phyloP scores from a whole-genome alignment of 2,113 vertebrate genomes.

The Oryzias javanicus region DNA sequence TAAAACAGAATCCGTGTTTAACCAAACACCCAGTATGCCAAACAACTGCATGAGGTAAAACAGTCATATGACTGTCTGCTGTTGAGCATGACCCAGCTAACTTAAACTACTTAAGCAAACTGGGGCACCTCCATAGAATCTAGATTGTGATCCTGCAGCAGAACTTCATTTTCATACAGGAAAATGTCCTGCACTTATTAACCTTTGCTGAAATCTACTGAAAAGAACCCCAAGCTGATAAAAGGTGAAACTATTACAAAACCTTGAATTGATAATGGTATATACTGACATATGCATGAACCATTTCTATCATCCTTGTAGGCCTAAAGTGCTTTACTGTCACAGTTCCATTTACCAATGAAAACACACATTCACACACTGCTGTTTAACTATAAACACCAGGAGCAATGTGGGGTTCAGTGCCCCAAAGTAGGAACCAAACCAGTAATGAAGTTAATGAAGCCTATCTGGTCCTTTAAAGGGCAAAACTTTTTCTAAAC shows the following conservation, averaged over 20 bases:
- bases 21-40: not conserved
- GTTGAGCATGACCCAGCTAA: not conserved
- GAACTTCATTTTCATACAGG: slow-evolving; percentile 10
- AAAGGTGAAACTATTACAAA: not conserved
- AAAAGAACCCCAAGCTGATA: not conserved
- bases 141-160: slow-evolving; percentile 2
- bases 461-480: too few relatives aligned
- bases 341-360: too few relatives aligned
- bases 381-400: too few relatives aligned
- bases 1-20: not conserved
- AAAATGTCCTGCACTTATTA: slow-evolving; percentile 9
- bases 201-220: not conserved
- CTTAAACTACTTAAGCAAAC: not conserved
- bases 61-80: slow-evolving; percentile 6
- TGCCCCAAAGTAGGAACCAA: too few relatives aligned
- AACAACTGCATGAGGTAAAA: not conserved
- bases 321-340: too few relatives aligned
- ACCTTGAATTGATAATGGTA: too few relatives aligned
- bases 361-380: too few relatives aligned
- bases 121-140: not conserved
- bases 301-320: too few relatives aligned
- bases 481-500: too few relatives aligned
- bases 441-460: too few relatives aligned
- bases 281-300: too few relatives aligned
- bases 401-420: too few relatives aligned